phyloP scores from a whole-genome alignment of 2,113 vertebrate genomes.

The Clinocottus analis region DNA sequence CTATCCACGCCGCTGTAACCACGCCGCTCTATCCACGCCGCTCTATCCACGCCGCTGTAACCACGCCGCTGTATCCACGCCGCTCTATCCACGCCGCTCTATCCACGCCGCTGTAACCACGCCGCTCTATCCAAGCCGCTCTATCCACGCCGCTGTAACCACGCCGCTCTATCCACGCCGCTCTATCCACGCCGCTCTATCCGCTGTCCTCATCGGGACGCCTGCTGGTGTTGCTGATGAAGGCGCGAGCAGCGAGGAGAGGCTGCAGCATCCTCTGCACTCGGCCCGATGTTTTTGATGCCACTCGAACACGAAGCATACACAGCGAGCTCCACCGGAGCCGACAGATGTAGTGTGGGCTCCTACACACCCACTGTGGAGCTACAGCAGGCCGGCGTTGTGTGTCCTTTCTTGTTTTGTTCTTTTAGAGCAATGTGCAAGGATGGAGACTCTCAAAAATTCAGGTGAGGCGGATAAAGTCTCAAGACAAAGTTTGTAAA shows the following conservation, averaged over 20 bases:
- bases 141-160: too few relatives aligned
- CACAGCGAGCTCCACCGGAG: constrained; percentile 42
- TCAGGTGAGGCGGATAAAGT: neutral
- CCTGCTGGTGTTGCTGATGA: constrained; percentile 70
- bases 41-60: too few relatives aligned
- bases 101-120: constrained; percentile 17
- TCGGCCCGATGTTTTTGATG: constrained; percentile 66
- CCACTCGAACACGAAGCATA: constrained; percentile 48
- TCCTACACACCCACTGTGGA: constrained; percentile 4
- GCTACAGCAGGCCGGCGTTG: constrained; percentile 2
- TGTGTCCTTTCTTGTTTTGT: neutral
- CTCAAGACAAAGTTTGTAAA: constrained; percentile 19
- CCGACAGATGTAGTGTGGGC: constrained; percentile 40
- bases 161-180: too few relatives aligned
- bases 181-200: too few relatives aligned
- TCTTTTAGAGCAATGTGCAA: neutral
- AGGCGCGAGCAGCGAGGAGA: constrained; percentile 61
- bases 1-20: too few relatives aligned
- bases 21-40: too few relatives aligned
- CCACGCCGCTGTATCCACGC: constrained; percentile 26
- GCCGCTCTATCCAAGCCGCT: too few relatives aligned
- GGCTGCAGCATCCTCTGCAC: constrained; percentile 39
- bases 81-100: too few relatives aligned
- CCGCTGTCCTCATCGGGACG: constrained; percentile 57
- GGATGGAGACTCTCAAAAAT: constrained; percentile 6